Base-by-base conservation (phyloP, 2,113 vertebrate species). In the Pheucticus melanocephalus region DNA sequence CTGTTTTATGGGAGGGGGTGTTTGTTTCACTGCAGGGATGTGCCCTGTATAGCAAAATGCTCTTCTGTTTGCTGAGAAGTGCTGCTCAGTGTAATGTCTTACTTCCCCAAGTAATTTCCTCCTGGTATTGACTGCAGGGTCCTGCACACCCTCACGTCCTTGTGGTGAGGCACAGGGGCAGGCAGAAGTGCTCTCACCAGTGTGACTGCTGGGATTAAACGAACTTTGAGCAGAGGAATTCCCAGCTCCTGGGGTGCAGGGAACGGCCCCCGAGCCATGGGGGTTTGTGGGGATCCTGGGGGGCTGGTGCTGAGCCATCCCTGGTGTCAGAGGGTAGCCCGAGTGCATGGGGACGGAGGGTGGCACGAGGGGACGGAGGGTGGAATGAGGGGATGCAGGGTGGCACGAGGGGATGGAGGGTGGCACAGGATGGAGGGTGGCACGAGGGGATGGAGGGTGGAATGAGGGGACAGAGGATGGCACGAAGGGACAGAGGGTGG, bases 161-260 rank as follows among this genome's bases (percentile, higher is more conserved):
- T 53, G 57, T 33, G 42, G 44, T 12, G 33, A 72, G 54, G 83
- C 66, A 40, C 21, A 19, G 11, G 79, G 86, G 57, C 51, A 44
- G 42, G 48, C 61, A 92, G 47, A 14, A 22, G 42, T 44, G 28
- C 21, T 1, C 11, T 56, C 27, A 2, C 5, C 53, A 33, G 66
- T 24, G 8, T 50, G 66, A 9, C 23, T 65, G 33, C 37, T 30
- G 82, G 56, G 60, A 47, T 65, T 11, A 73, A 81, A 63, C 54
- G 2, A 11, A 17, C 7, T 37, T 1, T 2, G 22, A 42, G 30
- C 4, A 4, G 20, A n/a, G 20, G 42, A 86, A 15, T 6, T 47
- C 57, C 75, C 87, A 84, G 50, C 71, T 56, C n/a, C 25, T 24
- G 64, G 66, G 54, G 20, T 24, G 10, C 11, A 13, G 82, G 73